A percentile compares a stretch with the other conserved stretches of the same genome.
Conservation (phyloP, 2,888 invertebrate genomes). For the Tortricodes alternella region DNA sequence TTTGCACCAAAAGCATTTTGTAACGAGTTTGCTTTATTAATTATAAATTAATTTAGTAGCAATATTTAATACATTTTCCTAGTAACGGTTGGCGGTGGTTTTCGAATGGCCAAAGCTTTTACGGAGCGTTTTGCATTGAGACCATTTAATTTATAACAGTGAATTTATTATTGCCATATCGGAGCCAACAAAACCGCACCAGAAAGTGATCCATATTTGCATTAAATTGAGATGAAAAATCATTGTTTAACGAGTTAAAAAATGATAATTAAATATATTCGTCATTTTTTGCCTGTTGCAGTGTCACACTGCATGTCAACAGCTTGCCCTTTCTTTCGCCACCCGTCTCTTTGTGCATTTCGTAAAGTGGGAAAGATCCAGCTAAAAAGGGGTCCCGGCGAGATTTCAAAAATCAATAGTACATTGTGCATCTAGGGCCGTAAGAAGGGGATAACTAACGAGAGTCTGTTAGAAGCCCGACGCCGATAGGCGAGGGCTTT, state of each 20-base stretch:
- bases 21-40: background rate
- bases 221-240: conserved; percentile 10
- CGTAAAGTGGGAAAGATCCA: too few relatives aligned
- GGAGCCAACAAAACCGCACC: conserved; percentile 52
- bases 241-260: background rate
- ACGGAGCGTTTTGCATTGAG: conserved; percentile 40
- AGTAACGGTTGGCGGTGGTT: conserved; percentile 25
- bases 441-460: too few relatives aligned
- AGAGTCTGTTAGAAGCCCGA: too few relatives aligned
- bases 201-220: conserved; percentile 11
- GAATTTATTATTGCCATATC: conserved; percentile 56
- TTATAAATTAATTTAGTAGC: background rate
- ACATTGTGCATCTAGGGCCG: too few relatives aligned
- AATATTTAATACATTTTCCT: conserved; percentile 22
- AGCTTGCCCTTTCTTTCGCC: too few relatives aligned
- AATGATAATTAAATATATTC: too few relatives aligned
- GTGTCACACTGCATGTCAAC: too few relatives aligned
- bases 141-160: conserved; percentile 55
- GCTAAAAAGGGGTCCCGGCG: too few relatives aligned
- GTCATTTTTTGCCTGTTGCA: too few relatives aligned
- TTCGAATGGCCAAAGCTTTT: conserved; percentile 38
- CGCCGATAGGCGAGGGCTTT: too few relatives aligned
- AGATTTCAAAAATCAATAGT: too few relatives aligned
- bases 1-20: background rate
- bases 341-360: too few relatives aligned